A percentile compares a stretch with the other conserved stretches of the same genome.
Evolutionary conservation across 2,113 vertebrate species (phyloP).

Genomic region (Stictonetta naevosa): DNA sequence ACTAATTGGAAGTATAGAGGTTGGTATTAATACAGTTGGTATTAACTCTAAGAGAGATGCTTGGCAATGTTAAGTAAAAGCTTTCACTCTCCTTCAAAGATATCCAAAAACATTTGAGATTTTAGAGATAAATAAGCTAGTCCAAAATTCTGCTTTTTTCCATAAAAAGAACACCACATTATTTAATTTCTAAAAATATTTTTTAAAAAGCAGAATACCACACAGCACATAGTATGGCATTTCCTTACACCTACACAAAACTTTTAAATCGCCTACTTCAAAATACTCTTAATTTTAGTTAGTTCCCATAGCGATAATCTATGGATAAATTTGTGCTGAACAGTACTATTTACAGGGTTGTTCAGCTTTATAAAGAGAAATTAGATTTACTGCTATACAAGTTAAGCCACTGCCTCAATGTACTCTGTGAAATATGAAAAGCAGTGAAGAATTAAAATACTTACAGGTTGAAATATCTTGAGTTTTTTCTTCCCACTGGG

Average conservation of each 20-base stretch:
- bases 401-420: not conserved
- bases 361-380: not conserved
- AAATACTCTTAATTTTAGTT: not conserved
- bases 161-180: not conserved
- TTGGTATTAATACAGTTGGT: not conserved
- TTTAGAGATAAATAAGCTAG: not conserved
- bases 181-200: not conserved
- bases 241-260: not conserved
- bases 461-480: slow-evolving; percentile 99
- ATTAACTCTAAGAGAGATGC: not conserved
- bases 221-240: not conserved
- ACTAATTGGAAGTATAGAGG: not conserved
- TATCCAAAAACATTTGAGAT: not conserved
- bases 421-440: not conserved
- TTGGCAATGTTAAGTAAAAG: not conserved
- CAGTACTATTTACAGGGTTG: not conserved
- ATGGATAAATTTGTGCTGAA: not conserved
- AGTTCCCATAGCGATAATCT: not conserved
- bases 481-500: slow-evolving; percentile 98
- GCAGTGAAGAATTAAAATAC: slow-evolving; percentile 53
- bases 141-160: not conserved
- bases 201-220: not conserved
- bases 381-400: not conserved
- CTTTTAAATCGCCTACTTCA: not conserved
- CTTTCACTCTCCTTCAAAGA: not conserved